These are phyloP conservation scores for Apolygus lucorum DNA, from an alignment of 1,140 invertebrate species.

Conservation along the genomic window DNA sequence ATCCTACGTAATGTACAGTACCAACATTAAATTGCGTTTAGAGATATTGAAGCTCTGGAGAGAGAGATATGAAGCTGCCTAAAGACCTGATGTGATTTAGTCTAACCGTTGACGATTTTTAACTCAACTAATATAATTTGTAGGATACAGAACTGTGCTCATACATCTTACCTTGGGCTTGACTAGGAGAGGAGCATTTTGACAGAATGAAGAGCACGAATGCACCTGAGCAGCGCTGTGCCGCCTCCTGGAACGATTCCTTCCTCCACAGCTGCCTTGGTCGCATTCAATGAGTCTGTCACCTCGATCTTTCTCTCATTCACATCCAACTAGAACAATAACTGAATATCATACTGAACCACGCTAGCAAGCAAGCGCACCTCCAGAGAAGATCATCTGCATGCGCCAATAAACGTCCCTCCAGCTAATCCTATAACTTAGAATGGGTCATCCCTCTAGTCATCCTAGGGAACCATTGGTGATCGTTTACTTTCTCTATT, in stretches of 20 bases:
- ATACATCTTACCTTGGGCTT: neutral
- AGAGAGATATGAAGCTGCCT: too few species aligned
- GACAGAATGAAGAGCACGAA: conserved; percentile 47
- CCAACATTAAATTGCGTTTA: too few species aligned
- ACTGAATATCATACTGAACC: neutral
- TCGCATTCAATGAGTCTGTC: conserved; percentile 63
- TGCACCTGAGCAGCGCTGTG: conserved; percentile 52
- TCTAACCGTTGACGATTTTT: too few species aligned
- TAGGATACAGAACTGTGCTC: too few species aligned
- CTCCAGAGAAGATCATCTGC: conserved; percentile 60
- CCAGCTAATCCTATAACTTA: conserved; percentile 61
- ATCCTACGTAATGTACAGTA: too few species aligned
- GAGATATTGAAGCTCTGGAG: too few species aligned
- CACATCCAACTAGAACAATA: conserved; percentile 43
- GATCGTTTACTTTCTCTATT: neutral
- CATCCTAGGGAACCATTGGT: neutral
- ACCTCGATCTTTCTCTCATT: conserved; percentile 69
- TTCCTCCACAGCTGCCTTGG: conserved; percentile 63
- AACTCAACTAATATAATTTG: too few species aligned
- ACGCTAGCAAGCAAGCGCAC: too few species aligned
- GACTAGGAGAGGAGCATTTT: conserved; percentile 31
- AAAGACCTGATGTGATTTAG: too few species aligned
- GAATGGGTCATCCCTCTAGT: conserved; percentile 64
- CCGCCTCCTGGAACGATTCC: conserved; percentile 67
- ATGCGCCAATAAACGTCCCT: conserved; percentile 58